phyloP scores from a whole-genome alignment of 1,140 invertebrate species.

The Cheumatopsyche charites region DNA sequence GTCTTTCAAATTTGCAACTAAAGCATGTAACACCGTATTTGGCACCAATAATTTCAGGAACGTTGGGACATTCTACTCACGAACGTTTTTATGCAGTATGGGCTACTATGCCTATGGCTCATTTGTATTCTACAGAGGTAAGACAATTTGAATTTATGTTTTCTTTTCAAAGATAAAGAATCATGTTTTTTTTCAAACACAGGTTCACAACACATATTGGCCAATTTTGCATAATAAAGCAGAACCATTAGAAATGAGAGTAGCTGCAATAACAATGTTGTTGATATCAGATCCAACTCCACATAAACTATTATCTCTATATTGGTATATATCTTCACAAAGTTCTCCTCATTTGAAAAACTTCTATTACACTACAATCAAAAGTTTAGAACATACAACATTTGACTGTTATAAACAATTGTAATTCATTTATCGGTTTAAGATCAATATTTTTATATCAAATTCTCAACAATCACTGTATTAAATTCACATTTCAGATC shows the following conservation, averaged over 20 bases:
- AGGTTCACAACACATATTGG: constrained; percentile 69
- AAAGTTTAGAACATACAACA: constrained; percentile 69
- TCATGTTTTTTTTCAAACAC: constrained; percentile 13
- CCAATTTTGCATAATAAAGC: constrained; percentile 72
- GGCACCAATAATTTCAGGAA: constrained; percentile 62
- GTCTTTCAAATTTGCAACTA: constrained; percentile 65
- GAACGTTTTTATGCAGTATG: constrained; percentile 67
- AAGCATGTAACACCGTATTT: constrained; percentile 67
- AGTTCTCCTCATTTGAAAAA: constrained; percentile 69
- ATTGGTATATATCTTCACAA: constrained; percentile 71
- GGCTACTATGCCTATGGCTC: constrained; percentile 64
- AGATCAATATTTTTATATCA: constrained; percentile 18
- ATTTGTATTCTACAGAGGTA: constrained; percentile 63
- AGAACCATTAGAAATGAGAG: constrained; percentile 70
- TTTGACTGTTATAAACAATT: constrained; percentile 67
- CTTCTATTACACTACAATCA: constrained; percentile 74
- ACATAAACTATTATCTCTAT: constrained; percentile 69
- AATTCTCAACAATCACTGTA: too few relatives aligned
- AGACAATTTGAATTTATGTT: constrained; percentile 30
- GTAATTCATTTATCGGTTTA: constrained; percentile 54
- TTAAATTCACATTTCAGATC: constrained; percentile 52
- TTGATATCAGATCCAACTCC: constrained; percentile 66
- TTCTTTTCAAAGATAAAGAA: not conserved
- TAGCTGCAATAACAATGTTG: constrained; percentile 68
- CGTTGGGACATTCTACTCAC: constrained; percentile 59